These are phyloP conservation scores for Pluvialis apricaria DNA, from an alignment of 2,113 vertebrate genomes.

Conservation along the genomic window DNA sequence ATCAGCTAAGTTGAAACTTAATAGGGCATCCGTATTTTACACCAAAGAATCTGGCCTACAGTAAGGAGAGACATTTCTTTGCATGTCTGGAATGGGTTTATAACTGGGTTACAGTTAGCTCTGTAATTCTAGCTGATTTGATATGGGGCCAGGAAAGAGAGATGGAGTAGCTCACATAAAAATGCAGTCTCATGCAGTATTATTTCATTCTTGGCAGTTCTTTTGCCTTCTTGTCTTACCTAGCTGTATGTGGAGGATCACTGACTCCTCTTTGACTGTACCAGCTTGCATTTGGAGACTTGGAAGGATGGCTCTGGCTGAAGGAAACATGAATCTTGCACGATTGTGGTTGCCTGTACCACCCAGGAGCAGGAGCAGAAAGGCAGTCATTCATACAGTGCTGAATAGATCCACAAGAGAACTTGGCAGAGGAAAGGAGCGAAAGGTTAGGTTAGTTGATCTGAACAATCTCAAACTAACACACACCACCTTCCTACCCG, in stretches of 20 bases:
- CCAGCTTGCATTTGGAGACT: not conserved
- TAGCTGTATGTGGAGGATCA: not conserved
- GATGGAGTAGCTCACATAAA: not conserved
- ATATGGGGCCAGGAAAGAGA: not conserved
- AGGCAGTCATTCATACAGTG: not conserved
- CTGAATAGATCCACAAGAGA: not conserved
- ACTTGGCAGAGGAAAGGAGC: not conserved
- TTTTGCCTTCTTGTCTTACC: not conserved
- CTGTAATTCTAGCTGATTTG: not conserved
- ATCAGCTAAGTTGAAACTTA: not conserved
- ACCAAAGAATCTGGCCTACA: not conserved
- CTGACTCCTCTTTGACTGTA: not conserved
- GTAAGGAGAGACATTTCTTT: not conserved
- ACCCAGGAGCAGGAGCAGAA: not conserved
- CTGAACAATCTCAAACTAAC: not conserved
- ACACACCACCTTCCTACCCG: not conserved
- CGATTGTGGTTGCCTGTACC: fast-evolving
- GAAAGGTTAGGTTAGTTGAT: not conserved
- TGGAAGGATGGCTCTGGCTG: not conserved
- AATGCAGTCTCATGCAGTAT: not conserved
- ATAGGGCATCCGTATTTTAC: not conserved
- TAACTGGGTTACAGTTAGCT: not conserved
- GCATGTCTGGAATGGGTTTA: not conserved
- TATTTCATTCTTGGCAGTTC: slow-evolving; percentile 5
- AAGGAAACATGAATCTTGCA: not conserved